Evolutionary conservation across 2,888 invertebrate genomes (phyloP).

Genomic region (Drosophila hamatofila): DNA sequence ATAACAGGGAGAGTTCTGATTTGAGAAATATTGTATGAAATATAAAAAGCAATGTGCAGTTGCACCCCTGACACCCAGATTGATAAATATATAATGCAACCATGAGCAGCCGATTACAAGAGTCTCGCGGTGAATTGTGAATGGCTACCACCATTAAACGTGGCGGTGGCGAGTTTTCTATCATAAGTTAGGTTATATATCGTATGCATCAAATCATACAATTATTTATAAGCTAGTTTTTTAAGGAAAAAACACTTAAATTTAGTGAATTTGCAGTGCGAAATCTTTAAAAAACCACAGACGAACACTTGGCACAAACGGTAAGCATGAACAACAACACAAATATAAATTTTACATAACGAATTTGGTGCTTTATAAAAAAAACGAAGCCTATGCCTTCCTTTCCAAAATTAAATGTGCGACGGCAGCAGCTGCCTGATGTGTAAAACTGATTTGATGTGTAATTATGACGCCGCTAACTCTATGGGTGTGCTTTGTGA

Average conservation of each 20-base stretch:
- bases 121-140: conserved; percentile 52
- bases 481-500: conserved; percentile 7
- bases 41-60: neutral
- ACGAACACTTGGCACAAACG: conserved; percentile 85
- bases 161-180: conserved; percentile 81
- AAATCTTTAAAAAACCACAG: conserved; percentile 84
- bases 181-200: conserved; percentile 86
- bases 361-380: conserved; percentile 60
- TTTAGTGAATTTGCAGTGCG: conserved; percentile 85
- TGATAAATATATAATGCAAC: conserved; percentile 39
- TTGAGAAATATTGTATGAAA: no score
- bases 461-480: conserved; percentile 32
- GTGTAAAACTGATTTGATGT: conserved; percentile 46
- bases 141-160: conserved; percentile 73
- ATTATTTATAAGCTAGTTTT: conserved; percentile 86
- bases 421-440: conserved; percentile 71
- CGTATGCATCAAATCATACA: conserved; percentile 86
- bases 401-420: conserved; percentile 71
- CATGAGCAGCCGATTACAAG: conserved; percentile 44
- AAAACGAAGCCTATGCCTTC: conserved; percentile 52
- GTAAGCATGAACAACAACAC: conserved; percentile 78
- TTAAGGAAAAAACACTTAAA: conserved; percentile 85
- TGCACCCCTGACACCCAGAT: conserved; percentile 8
- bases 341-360: conserved; percentile 74
- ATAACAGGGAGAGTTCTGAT: neutral